Base-by-base conservation (phyloP, 2,113 vertebrate species). In the Oreochromis spilurus region DNA sequence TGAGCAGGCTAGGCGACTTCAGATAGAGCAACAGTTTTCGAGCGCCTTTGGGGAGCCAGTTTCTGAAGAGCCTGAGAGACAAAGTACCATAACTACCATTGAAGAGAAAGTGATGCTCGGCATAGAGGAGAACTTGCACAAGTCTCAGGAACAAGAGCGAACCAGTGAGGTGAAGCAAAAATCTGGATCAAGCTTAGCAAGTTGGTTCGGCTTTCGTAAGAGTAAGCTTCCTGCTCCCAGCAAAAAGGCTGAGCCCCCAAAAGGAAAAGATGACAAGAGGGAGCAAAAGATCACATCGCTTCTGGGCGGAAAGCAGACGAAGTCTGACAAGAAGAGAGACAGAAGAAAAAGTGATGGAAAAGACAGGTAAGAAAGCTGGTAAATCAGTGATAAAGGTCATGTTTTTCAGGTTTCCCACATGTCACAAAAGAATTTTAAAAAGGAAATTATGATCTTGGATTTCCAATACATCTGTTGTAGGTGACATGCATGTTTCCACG, bases 71-170 rank as follows among this genome's bases (percentile, higher is more conserved):
- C 91, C 95, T 5, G 96, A 97, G 89, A 96, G 97, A 96, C 91
- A 96, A 52, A 92, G 90, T 78, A 93, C 95, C 9, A 95, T 96
- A 40, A 96, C 97, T 81, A 97, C 97, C 12, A 99, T 99, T 16
- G 98, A 98, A 94, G 98, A 98, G 93, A 98, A 98, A 91, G 98
- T 99, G 92, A 98, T 99, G 98, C 94, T 98, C 9, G 97, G 98
- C 79, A 99, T 99, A 85, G 97, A 98, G 90, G 97, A 98, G 90
- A 99, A 99, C 62, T 88, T 98, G 92, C 97, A 98, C 53, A 98
- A 97, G 93, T 96, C 95, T 85, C 98, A 98, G 89, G 97, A 95
- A 45, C 97, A 97, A 92, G 96, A 95, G 85, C 97, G 95, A 89
- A 91, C 92, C 24, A 94, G 5, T 5, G 97, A 98, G 83, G 93